Conservation (phyloP, 2,797 vertebrate species). For the Danio choprae region DNA sequence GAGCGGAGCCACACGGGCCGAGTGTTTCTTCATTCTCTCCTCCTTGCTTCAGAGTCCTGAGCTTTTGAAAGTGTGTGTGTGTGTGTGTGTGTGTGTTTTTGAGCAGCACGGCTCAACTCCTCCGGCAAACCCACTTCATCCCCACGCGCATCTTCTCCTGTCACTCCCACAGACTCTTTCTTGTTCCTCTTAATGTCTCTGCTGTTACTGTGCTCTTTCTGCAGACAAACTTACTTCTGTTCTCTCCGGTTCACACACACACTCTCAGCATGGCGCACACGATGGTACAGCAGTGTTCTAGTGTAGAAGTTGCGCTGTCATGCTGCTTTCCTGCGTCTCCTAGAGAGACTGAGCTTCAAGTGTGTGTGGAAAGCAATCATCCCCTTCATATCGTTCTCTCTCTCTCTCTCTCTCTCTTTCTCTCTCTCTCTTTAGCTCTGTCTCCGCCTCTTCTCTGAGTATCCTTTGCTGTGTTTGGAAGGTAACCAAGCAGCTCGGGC, state of each 20-base stretch:
- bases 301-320: conserved; percentile 71
- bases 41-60: conserved; percentile 67
- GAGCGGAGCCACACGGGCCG: conserved; percentile 84
- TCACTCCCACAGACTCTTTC: conserved; percentile 52
- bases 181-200: conserved; percentile 52
- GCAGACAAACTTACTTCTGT: conserved; percentile 57
- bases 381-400: conserved; percentile 71
- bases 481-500: conserved; percentile 82
- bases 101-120: conserved; percentile 71
- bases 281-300: conserved; percentile 68
- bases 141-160: conserved; percentile 67
- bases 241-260: conserved; percentile 37
- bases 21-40: conserved; percentile 86
- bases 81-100: conserved; percentile 47
- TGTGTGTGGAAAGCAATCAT: conserved; percentile 80
- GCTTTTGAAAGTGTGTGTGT: conserved; percentile 53
- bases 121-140: conserved; percentile 71
- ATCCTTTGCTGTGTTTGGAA: conserved; percentile 85
- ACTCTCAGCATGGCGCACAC: conserved; percentile 60
- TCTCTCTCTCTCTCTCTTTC: conserved; percentile 45
- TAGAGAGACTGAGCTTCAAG: conserved; percentile 83
- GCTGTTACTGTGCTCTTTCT: conserved; percentile 27
- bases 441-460: conserved; percentile 75
- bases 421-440: conserved; percentile 56
- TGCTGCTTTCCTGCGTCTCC: conserved; percentile 76